Base-by-base conservation (phyloP, 1,140 invertebrate genomes). In the Oscheius sp. region DNA sequence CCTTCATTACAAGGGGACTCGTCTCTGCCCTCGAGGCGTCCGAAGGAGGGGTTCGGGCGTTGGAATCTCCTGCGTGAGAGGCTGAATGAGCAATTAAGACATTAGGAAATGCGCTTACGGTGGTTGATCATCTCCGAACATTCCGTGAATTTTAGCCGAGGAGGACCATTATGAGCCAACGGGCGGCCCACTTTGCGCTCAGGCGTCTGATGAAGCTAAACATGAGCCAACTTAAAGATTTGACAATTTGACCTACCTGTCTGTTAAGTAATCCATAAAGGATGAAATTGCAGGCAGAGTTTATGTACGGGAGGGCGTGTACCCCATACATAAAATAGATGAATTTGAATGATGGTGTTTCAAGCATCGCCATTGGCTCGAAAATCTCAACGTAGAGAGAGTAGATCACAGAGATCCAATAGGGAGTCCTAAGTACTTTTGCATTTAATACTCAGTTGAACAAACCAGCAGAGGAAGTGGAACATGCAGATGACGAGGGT, bases 401-500 rank as follows among this genome's bases (percentile, higher is more conserved):
- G 59, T 77, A 75, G 0, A 78, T 18, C 15, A 77, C 65, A 7
- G 77, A 74, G 4, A 75, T 68, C 76, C 75, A 75, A 38, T 77
- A 77, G 29, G 72, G 72, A 26, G 71, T 77, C 63, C 52, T 61
- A 35, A 31, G 42, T 23, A n/a, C n/a, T n/a, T n/a, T n/a, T n/a
- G n/a, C n/a, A n/a, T n/a, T n/a, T n/a, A n/a, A n/a, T 36, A 15
- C 62, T 46, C 3, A 62, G 10, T 31, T 23, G 1, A 23, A 4
- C 20, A 1, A 66, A 75, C 82, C 82, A 83, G 68, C 81, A 83
- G 18, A 84, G 15, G 31, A 83, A 76, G 58, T 79, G 82, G 58
- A 83, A 83, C 3, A 73, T 68, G 18, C 80, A 83, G 58, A 83
- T 83, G 32, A 80, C 80, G 31, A 83, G 82, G 18, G 81, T 83